Evolutionary conservation across 2,888 invertebrate genomes (phyloP).

Genomic region (Anthoptus insignis): DNA sequence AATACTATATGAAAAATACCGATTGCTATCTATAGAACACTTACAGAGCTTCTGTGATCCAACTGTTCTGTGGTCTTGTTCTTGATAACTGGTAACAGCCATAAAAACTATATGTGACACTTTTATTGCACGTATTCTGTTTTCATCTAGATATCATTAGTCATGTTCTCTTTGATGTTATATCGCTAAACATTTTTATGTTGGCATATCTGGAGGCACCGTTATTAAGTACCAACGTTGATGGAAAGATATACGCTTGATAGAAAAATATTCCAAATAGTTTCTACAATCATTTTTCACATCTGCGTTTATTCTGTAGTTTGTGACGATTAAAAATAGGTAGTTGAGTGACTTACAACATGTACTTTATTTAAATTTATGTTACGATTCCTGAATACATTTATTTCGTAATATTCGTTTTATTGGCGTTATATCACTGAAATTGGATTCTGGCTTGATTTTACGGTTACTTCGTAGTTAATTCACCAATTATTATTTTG

Average conservation of each 20-base stretch:
- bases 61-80: constrained; percentile 47
- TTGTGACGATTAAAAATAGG: constrained; percentile 45
- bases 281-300: constrained; percentile 51
- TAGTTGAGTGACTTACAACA: constrained; percentile 26
- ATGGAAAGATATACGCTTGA: constrained; percentile 61
- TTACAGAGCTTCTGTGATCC: constrained; percentile 29
- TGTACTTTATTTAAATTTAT: constrained; percentile 21
- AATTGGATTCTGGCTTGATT: background rate
- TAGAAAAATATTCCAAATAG: constrained; percentile 57
- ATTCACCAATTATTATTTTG: too few species aligned
- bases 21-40: too few species aligned
- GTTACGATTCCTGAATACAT: background rate
- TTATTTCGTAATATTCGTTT: constrained; percentile 1
- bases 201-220: constrained; percentile 63
- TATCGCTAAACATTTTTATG: constrained; percentile 77
- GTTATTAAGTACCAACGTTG: constrained; percentile 66
- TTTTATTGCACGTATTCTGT: constrained; percentile 80
- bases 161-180: constrained; percentile 80
- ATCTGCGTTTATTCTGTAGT: constrained; percentile 42
- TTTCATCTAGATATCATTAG: constrained; percentile 81
- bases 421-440: background rate
- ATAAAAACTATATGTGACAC: constrained; percentile 75
- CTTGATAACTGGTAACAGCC: constrained; percentile 50
- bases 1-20: too few species aligned
- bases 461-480: background rate